A percentile compares a stretch with the other conserved stretches of the same genome.
Evolutionary conservation across 2,888 invertebrate species (phyloP).

Genomic region (Calameuta idolon): DNA sequence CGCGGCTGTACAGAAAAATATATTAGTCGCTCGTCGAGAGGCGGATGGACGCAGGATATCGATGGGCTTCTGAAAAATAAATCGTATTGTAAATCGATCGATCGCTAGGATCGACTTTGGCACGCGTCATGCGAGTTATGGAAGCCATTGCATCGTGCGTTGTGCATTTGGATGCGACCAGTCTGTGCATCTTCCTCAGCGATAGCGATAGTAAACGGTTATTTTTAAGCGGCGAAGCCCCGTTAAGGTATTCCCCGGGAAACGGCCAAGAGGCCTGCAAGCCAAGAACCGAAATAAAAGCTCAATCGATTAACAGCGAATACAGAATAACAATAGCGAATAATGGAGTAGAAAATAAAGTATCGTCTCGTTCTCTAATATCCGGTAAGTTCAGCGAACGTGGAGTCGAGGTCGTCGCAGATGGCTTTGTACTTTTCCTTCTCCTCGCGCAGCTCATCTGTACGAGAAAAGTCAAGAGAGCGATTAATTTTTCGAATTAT

Average conservation of each 20-base stretch:
- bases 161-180: background rate
- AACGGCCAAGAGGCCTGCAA: constrained; percentile 33
- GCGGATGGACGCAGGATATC: background rate
- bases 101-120: background rate
- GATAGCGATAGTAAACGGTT: constrained; percentile 24
- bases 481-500: background rate
- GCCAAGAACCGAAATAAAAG: constrained; percentile 38
- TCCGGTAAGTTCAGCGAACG: constrained; percentile 81
- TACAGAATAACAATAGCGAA: constrained; percentile 27
- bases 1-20: background rate
- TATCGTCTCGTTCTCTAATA: constrained; percentile 66
- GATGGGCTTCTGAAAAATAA: background rate
- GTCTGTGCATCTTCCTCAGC: background rate
- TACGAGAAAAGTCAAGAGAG: constrained; percentile 22
- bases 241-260: constrained; percentile 34
- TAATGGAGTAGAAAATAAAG: constrained; percentile 32
- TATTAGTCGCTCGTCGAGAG: background rate
- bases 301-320: constrained; percentile 23
- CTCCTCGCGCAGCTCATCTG: constrained; percentile 74
- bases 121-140: background rate
- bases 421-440: constrained; percentile 85
- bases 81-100: background rate
- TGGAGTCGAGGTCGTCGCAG: constrained; percentile 81
- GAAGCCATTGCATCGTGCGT: background rate
- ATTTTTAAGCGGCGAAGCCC: constrained; percentile 43